Conservation (phyloP, 2,113 vertebrate species). For the Coracopsis vasa region DNA sequence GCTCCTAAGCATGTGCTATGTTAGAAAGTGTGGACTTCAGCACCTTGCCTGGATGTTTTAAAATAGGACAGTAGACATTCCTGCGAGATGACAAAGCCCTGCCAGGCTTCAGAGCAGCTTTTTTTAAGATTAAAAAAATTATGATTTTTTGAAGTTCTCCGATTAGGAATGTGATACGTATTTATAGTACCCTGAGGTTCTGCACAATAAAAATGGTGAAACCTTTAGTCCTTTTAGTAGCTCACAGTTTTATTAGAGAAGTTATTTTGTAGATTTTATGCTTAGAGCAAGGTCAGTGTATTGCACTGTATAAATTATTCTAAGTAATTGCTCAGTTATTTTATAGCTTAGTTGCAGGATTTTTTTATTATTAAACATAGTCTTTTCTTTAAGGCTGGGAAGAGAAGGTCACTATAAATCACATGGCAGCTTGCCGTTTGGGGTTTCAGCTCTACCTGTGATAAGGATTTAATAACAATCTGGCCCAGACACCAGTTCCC, state of each 20-base stretch:
- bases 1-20: background rate
- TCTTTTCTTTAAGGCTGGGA: constrained; percentile 74
- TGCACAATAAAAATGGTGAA: constrained; percentile 76
- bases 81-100: background rate
- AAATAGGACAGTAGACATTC: background rate
- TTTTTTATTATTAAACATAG: constrained; percentile 81
- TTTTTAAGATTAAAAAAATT: constrained; percentile 70
- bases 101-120: constrained; percentile 21
- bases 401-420: constrained; percentile 78
- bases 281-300: constrained; percentile 81
- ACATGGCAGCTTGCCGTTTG: constrained; percentile 73
- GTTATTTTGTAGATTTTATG: constrained; percentile 84
- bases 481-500: constrained; percentile 74
- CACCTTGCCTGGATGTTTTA: background rate
- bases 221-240: constrained; percentile 80
- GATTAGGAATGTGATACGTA: constrained; percentile 69
- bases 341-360: constrained; percentile 79
- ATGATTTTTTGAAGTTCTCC: constrained; percentile 63
- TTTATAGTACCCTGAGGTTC: constrained; percentile 72
- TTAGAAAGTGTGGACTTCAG: background rate
- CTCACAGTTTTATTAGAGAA: constrained; percentile 78
- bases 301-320: constrained; percentile 85
- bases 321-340: constrained; percentile 85
- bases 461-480: constrained; percentile 83
- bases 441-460: constrained; percentile 78